These are phyloP conservation scores for Sylvietta virens DNA, from an alignment of 2,113 vertebrate genomes.

Conservation along the genomic window DNA sequence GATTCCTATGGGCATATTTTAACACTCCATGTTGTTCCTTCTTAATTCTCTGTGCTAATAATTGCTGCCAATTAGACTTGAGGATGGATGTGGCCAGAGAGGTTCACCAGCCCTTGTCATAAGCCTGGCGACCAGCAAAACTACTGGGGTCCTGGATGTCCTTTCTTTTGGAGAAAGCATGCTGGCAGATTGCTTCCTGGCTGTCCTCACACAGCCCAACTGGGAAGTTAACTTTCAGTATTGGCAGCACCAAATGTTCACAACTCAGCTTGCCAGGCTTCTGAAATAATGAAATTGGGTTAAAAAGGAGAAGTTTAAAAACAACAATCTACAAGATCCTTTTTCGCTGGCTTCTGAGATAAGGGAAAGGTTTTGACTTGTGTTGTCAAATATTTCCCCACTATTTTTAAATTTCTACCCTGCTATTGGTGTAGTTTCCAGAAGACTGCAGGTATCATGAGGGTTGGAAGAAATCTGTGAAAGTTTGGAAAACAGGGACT, in stretches of 20 bases:
- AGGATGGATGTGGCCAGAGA: not conserved
- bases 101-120: not conserved
- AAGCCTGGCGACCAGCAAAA: not conserved
- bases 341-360: not conserved
- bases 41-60: not conserved
- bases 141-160: not conserved
- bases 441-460: not conserved
- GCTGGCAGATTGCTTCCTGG: not conserved
- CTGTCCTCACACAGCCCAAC: not conserved
- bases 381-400: not conserved
- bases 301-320: not conserved
- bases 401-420: not conserved
- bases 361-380: not conserved
- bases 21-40: not conserved
- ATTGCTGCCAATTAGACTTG: not conserved
- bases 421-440: not conserved
- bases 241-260: conserved; percentile 29
- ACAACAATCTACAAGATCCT: not conserved
- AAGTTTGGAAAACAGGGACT: not conserved
- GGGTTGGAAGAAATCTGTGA: not conserved
- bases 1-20: not conserved
- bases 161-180: rapidly evolving
- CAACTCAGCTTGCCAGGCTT: not conserved
- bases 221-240: not conserved
- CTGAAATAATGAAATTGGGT: not conserved